Evolutionary conservation across 2,797 vertebrate genomes (phyloP).

Genomic region (Remorina albescens): DNA sequence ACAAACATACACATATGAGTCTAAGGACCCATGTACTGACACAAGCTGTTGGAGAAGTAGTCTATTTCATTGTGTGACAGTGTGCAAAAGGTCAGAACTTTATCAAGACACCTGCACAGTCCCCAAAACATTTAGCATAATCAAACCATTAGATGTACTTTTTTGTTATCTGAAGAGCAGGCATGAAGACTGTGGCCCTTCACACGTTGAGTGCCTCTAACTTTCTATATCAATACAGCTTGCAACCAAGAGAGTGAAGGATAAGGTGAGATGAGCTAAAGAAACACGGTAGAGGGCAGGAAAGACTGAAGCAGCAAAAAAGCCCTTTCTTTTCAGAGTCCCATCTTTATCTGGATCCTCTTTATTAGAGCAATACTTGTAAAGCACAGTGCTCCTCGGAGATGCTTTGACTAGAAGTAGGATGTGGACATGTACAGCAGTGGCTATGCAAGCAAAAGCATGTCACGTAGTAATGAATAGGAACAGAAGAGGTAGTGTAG

Average conservation of each 20-base stretch:
- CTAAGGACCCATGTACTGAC: conserved; percentile 52
- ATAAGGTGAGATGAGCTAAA: conserved; percentile 37
- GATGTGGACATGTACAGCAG: conserved; percentile 62
- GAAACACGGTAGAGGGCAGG: conserved; percentile 54
- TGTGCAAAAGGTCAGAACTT: conserved; percentile 53
- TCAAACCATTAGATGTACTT: conserved; percentile 58
- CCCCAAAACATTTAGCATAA: conserved; percentile 57
- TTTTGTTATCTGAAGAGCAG: conserved; percentile 24
- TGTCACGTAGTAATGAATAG: conserved; percentile 74
- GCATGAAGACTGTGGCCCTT: conserved; percentile 55
- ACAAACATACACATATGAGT: conserved; percentile 32
- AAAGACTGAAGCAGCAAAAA: conserved; percentile 67
- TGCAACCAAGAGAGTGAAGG: conserved; percentile 52
- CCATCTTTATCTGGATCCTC: conserved; percentile 55
- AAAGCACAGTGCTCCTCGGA: conserved; percentile 61
- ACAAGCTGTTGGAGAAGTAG: conserved; percentile 25
- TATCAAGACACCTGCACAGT: conserved; percentile 49
- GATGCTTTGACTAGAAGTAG: conserved; percentile 61
- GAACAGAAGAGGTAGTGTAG: conserved; percentile 72
- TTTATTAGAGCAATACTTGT: conserved; percentile 65
- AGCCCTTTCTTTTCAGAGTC: conserved; percentile 63
- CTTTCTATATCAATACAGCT: conserved; percentile 58
- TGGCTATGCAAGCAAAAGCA: conserved; percentile 64
- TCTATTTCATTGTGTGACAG: conserved; percentile 30
- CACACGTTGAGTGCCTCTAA: conserved; percentile 58